A percentile compares a stretch with the other conserved stretches of the same genome.
These are phyloP conservation scores for Apodemus speciosus DNA, from an alignment of 2,113 vertebrate species.

Conservation along the genomic window DNA sequence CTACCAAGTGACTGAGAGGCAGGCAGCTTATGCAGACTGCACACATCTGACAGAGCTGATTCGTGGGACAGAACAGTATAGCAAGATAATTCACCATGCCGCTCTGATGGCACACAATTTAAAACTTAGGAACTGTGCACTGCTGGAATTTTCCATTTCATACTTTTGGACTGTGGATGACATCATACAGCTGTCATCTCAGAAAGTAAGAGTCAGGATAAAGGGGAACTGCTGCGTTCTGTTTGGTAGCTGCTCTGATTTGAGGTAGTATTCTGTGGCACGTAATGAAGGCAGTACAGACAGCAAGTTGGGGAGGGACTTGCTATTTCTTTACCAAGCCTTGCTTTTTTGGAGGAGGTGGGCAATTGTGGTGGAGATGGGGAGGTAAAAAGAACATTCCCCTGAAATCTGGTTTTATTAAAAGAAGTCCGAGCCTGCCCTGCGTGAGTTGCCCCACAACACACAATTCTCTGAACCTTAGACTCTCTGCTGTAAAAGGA, in stretches of 20 bases:
- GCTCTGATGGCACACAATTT: neutral
- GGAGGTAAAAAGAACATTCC: neutral
- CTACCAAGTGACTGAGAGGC: neutral
- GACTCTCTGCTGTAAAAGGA: neutral
- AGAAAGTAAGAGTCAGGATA: neutral
- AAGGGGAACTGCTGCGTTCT: neutral
- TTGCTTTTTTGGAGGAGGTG: neutral
- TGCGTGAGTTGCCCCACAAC: neutral
- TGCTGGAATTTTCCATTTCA: neutral
- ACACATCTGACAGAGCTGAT: neutral
- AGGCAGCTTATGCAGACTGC: neutral
- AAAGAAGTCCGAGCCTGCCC: neutral
- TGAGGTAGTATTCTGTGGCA: neutral
- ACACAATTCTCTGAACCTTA: neutral
- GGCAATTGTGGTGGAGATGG: fast-evolving
- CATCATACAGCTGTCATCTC: neutral
- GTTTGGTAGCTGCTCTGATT: neutral
- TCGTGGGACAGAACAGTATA: neutral
- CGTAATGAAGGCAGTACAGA: neutral
- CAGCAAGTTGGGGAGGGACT: neutral
- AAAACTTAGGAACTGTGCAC: neutral
- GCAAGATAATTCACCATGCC: neutral
- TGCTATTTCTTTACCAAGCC: neutral
- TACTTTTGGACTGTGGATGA: neutral
- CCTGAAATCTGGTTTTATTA: conserved; percentile 4